These are phyloP conservation scores for Drosophila pandora DNA, from an alignment of 1,140 invertebrate genomes.

Conservation along the genomic window DNA sequence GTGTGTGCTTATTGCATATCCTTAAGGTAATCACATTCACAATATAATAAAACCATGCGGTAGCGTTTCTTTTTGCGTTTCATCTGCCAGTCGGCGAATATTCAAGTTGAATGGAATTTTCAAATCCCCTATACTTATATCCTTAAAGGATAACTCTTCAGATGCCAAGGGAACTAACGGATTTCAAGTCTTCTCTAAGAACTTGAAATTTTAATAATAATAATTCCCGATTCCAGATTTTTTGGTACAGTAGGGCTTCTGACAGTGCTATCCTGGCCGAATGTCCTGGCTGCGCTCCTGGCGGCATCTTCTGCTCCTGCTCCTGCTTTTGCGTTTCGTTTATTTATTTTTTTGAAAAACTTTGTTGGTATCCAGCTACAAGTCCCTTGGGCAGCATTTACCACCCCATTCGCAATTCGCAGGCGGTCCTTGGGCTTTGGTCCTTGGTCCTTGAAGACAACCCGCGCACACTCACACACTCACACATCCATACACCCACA, in stretches of 20 bases:
- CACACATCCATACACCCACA: conserved; percentile 24
- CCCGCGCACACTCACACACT: conserved; percentile 20
- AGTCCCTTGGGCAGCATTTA: conserved; percentile 83
- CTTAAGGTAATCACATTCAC: conserved; percentile 82
- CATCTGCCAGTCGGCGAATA: conserved; percentile 57
- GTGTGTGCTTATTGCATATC: conserved; percentile 79
- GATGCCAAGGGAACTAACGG: no score
- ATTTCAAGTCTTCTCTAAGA: no score
- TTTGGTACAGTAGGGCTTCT: conserved; percentile 4
- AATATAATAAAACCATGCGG: conserved; percentile 82
- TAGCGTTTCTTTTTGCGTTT: conserved; percentile 68
- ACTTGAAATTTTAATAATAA: no score
- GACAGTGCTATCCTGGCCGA: conserved; percentile 18
- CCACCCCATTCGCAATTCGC: conserved; percentile 81
- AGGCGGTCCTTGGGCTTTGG: conserved; percentile 34
- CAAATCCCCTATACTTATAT: not conserved
- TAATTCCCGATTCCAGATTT: no score
- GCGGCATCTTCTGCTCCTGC: conserved; percentile 5
- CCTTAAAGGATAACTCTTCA: no score
- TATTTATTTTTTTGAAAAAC: conserved; percentile 67
- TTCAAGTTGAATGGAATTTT: not conserved
- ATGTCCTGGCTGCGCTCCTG: conserved; percentile 11
- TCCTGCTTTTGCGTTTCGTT: conserved; percentile 57
- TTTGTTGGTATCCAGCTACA: conserved; percentile 82
- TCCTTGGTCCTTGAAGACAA: conserved; percentile 37